Base-by-base conservation (phyloP, 2,888 invertebrate species). In the Epirrhoe tristata region DNA sequence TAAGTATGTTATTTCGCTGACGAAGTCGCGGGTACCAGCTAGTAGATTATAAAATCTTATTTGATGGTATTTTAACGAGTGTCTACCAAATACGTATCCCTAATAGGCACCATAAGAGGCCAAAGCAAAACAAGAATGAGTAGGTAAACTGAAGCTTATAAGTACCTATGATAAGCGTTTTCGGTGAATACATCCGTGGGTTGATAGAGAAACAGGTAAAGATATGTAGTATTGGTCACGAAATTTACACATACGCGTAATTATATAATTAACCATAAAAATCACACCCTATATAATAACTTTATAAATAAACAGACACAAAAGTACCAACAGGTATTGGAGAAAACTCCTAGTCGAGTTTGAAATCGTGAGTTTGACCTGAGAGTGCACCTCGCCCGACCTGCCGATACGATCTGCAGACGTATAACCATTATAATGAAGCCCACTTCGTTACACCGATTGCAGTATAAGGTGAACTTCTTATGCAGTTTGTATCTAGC, bases 301-400 rank as follows among this genome's bases (percentile, higher is more conserved):
- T 24, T 24, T 24, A 39, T 39, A 39, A 39, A 39, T 39, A 7
- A 39, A 24, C 8, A 39, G 39, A 39, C 39, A 39, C 3, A 10
- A 8, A 14, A 16, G 14, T 48, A 62, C 14, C 48, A 71, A 62
- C 69, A 66, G 61, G 69, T 72, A 69, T 69, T 52, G 71, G 78
- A 74, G 81, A 82, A 81, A 82, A 73, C 73, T 73, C 58, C 64
- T 60, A 71, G 71, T 68, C 71, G 75, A 74, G 74, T 77, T 43
- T 67, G 71, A 67, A 78, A 75, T 75, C 72, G 74, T 72, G 69
- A 71, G 70, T 73, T 74, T 80, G 78, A 79, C 79, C 81, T 66
- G 66, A 67, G 66, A 62, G 65, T 67, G 71, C 74, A 66, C 70
- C 72, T 69, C 56, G 66, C 64, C 39, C 65, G 64, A 70, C 67